Percentiles rank a stretch among this genome's conserved stretches.
These are phyloP conservation scores for Luidia sarsii DNA, from an alignment of 53 echinoderm and acorn worm species.

Conservation along the genomic window DNA sequence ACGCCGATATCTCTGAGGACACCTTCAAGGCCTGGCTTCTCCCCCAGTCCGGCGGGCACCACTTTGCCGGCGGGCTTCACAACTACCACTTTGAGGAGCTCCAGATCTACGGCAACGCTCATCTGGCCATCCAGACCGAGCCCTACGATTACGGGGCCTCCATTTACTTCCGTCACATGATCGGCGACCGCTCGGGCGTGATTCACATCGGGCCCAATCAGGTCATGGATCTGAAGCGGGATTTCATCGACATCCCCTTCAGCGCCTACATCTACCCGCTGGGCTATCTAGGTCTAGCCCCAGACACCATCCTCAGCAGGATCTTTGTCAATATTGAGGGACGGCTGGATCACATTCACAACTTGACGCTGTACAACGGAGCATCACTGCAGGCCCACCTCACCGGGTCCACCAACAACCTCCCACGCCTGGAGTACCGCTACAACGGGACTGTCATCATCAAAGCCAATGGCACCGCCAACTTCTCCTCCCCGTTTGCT, in stretches of 20 bases:
- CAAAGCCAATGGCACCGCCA: constrained; percentile 71
- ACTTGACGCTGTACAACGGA: constrained; percentile 80
- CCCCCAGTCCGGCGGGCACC: constrained; percentile 85
- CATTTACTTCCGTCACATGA: constrained; percentile 78
- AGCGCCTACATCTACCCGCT: constrained; percentile 76
- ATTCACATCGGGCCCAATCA: constrained; percentile 92
- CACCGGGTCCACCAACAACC: constrained; percentile 70
- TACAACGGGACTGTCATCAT: constrained; percentile 75
- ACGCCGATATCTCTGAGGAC: constrained; percentile 71
- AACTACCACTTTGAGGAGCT: constrained; percentile 94
- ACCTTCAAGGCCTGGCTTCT: constrained; percentile 94
- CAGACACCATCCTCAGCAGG: constrained; percentile 70
- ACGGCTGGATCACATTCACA: constrained; percentile 79
- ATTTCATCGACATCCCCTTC: constrained; percentile 78
- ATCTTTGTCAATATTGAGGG: constrained; percentile 82
- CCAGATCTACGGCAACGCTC: constrained; percentile 87
- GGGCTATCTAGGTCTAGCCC: constrained; percentile 76
- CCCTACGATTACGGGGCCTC: constrained; percentile 78
- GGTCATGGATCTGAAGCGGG: constrained; percentile 78
- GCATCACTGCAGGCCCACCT: constrained; percentile 53
- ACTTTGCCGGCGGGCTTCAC: constrained; percentile 76
- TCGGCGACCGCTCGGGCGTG: constrained; percentile 81
- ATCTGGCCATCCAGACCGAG: constrained; percentile 72
- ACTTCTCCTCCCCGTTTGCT: constrained; percentile 77
- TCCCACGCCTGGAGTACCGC: constrained; percentile 58